Conservation (phyloP, 2,113 vertebrate genomes). For the Anser cygnoides region DNA sequence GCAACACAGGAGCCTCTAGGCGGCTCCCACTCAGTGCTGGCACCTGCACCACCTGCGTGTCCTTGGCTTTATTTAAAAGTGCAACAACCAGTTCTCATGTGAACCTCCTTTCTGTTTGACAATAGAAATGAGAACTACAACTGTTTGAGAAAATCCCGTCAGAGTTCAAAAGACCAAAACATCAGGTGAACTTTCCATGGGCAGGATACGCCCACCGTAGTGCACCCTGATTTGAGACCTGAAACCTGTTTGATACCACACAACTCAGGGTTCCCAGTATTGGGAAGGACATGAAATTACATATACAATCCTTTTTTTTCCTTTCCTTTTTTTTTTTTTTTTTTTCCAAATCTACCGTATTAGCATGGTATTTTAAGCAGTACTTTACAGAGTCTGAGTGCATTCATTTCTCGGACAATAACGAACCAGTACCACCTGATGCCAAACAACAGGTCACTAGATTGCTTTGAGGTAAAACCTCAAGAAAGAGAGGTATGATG, state of each 20-base stretch:
- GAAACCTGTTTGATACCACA: not conserved
- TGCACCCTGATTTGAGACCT: not conserved
- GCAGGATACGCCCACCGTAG: not conserved
- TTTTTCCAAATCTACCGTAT: not conserved
- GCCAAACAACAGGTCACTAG: not conserved
- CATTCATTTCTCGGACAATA: not conserved
- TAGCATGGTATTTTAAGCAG: not conserved
- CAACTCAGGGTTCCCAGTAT: not conserved
- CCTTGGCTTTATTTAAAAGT: not conserved
- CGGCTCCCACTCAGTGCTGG: rapidly evolving
- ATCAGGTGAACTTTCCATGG: not conserved
- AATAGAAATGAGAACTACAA: not conserved
- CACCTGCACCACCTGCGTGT: rapidly evolving
- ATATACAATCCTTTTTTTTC: not conserved
- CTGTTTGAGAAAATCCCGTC: not conserved
- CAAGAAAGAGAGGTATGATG: not conserved
- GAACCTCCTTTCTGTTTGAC: not conserved
- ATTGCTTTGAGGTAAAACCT: not conserved
- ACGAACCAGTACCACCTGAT: not conserved
- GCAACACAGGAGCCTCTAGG: not conserved
- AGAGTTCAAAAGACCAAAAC: not conserved
- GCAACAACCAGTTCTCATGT: not conserved
- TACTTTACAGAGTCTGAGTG: not conserved
- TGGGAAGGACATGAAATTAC: not conserved
- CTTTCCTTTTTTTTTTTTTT: no score